Percentiles rank a stretch among this genome's conserved stretches.
Evolutionary conservation across 2,888 invertebrate species (phyloP).

Genomic region (Psylliodes chrysocephalus): DNA sequence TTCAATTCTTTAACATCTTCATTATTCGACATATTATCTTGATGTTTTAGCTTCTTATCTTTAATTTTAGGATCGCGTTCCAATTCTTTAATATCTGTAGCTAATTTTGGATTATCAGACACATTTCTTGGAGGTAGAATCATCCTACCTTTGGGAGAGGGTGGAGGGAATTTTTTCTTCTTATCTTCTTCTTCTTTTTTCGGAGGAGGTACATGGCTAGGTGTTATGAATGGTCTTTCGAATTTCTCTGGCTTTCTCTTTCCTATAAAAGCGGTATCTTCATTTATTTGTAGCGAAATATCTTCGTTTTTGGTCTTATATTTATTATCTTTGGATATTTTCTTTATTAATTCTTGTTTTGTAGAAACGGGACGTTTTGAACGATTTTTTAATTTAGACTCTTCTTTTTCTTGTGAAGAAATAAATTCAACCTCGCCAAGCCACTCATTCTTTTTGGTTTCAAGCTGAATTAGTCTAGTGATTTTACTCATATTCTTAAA

Average conservation of each 20-base stretch:
- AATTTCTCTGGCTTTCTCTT: not conserved
- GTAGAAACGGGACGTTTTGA: no score
- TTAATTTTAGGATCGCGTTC: no score
- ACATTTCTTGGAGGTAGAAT: not conserved
- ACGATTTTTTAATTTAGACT: no score
- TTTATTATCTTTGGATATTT: no score
- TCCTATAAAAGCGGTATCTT: not conserved
- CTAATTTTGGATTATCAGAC: not conserved
- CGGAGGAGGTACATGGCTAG: not conserved
- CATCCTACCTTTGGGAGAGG: not conserved
- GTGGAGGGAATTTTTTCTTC: not conserved
- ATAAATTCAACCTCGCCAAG: no score
- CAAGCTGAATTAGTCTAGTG: not conserved
- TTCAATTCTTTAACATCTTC: not conserved
- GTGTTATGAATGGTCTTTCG: not conserved
- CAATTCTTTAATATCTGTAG: not conserved
- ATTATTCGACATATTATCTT: not conserved
- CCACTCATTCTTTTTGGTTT: no score
- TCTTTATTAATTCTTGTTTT: no score
- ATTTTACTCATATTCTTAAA: not conserved
- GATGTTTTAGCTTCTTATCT: no score
- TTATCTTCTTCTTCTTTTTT: slow-evolving; percentile 1
- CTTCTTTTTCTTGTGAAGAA: no score
- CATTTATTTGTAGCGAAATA: not conserved
- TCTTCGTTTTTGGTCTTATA: not conserved